Percentiles rank a stretch among this genome's conserved stretches.
phyloP scores from a whole-genome alignment of 2,888 invertebrate species.

The Heteromyza rotundicornis region DNA sequence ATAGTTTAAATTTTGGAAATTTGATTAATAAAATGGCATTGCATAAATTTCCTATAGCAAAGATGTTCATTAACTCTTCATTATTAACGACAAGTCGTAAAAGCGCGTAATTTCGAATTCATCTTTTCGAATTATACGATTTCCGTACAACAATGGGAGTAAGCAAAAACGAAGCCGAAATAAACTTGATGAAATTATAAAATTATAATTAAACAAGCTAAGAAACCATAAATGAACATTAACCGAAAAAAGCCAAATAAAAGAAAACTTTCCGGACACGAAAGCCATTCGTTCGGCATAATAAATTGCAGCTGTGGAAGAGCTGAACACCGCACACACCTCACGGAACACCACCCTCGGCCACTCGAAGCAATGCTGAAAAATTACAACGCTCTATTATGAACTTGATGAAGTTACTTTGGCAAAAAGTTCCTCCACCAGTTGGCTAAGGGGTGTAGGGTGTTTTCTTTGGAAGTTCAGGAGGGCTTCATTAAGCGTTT shows the following conservation, averaged over 20 bases:
- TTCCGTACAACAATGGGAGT: too few species aligned
- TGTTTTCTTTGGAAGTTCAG: background rate
- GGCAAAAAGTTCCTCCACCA: background rate
- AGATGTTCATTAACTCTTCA: too few species aligned
- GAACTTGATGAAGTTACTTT: background rate
- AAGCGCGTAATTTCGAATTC: too few species aligned
- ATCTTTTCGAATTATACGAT: too few species aligned
- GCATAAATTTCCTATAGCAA: too few species aligned
- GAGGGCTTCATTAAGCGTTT: constrained; percentile 34
- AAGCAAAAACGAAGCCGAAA: too few species aligned
- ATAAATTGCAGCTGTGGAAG: constrained; percentile 38
- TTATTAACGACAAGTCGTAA: too few species aligned
- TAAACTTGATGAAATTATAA: background rate
- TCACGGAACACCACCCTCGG: background rate
- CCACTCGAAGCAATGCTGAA: background rate
- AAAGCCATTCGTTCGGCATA: constrained; percentile 29
- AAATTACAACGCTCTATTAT: background rate
- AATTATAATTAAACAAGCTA: constrained; percentile 43
- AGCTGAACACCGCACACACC: constrained; percentile 3
- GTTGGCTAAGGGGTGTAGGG: too few species aligned
- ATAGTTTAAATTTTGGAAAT: too few species aligned
- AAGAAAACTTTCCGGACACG: background rate
- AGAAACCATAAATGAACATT: constrained; percentile 58
- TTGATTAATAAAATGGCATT: too few species aligned
- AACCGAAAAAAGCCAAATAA: constrained; percentile 13